Base-by-base conservation (phyloP, 92 coral and sea anemone species). In the Palythoa heliodiscus region DNA sequence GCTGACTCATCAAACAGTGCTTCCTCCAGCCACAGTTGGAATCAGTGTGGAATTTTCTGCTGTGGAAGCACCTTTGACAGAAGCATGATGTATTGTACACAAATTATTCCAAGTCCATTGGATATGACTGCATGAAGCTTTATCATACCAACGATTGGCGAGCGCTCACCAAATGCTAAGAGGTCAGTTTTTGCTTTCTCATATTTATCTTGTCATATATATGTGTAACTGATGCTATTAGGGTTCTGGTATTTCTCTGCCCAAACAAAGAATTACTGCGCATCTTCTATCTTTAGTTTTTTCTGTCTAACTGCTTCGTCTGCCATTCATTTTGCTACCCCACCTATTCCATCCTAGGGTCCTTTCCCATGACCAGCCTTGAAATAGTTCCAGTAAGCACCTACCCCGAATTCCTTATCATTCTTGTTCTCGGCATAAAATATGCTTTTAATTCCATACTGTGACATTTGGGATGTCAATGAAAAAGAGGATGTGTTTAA, bases 191-290 rank as follows among this genome's bases (percentile, higher is more conserved):
- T n/a, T n/a, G n/a, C n/a, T n/a, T n/a, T n/a, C n/a, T n/a, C n/a
- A n/a, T n/a, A n/a, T n/a, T 69, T 47, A 69, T 69, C 73, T 69
- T 69, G 73, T 47, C 47, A 69, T 69, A 69, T 47, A 69, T 69
- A 69, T 19, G 1, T 60, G 68, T 60, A 60, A 60, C 58, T 53
- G 58, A 53, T 53, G 58, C 58, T 53, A 53, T 2, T 1, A 60
- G 16, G 2, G 22, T 23, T 60, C 22, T 60, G 13, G 68, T 60
- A 60, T 60, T 64, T 64, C 52, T 78, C 57, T 13, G 91, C 86
- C 93, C 91, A 88, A 5, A 75, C 39, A 53, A 78, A 86, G 77
- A 91, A 91, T 70, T 78, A 89, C 11, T 55, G 16, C 0, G 89
- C 91, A 64, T 85, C 87, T 8, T 86, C 77, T 23, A 90, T 86